Conservation (phyloP, 2,797 vertebrate genomes). For the Poecilia picta region DNA sequence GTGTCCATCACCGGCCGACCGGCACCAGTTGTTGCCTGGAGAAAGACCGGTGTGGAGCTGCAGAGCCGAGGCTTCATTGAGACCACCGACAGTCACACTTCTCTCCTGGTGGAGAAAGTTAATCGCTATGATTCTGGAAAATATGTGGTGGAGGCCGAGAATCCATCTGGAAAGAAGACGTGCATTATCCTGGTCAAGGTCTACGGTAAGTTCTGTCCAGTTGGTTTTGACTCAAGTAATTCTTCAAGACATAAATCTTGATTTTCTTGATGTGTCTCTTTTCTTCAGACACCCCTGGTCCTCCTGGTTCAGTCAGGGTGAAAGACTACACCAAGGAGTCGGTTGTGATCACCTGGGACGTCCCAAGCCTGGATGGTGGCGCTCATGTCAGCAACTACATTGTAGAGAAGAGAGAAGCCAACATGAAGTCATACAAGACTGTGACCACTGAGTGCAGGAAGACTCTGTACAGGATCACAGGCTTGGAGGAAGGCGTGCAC, state of each 20-base stretch:
- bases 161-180: conserved; percentile 97
- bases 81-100: conserved; percentile 90
- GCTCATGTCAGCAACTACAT: conserved; percentile 97
- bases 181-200: conserved; percentile 93
- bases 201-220: conserved; percentile 84
- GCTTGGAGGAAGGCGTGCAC: conserved; percentile 89
- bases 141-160: conserved; percentile 97
- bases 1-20: conserved; percentile 91
- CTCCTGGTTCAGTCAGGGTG: conserved; percentile 89
- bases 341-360: conserved; percentile 97
- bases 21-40: conserved; percentile 90
- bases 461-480: conserved; percentile 91
- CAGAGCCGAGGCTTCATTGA: conserved; percentile 92
- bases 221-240: background rate
- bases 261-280: background rate
- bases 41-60: conserved; percentile 92
- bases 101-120: conserved; percentile 92
- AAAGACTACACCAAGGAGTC: conserved; percentile 98
- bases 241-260: background rate
- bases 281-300: conserved; percentile 93
- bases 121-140: conserved; percentile 96
- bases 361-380: conserved; percentile 92
- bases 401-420: conserved; percentile 95
- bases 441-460: conserved; percentile 97
- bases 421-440: conserved; percentile 97